A percentile compares a stretch with the other conserved stretches of the same genome.
These are phyloP conservation scores for Conomelus anceps DNA, from an alignment of 2,888 invertebrate genomes.

Conservation along the genomic window DNA sequence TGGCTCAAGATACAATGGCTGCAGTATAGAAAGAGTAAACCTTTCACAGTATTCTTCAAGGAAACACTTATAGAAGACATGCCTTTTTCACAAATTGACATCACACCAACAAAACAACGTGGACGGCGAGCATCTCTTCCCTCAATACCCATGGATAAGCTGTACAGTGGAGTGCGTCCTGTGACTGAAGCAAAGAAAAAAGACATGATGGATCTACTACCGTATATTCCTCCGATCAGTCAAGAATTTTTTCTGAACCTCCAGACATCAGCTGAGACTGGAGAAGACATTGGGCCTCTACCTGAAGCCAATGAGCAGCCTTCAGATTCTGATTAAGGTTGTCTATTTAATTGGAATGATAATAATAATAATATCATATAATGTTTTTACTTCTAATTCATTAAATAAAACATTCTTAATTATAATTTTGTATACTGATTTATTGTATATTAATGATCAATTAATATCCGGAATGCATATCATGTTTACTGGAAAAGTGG, in stretches of 20 bases:
- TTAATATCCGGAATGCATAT: neutral
- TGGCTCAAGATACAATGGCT: constrained; percentile 2
- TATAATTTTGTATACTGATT: no score
- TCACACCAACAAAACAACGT: neutral
- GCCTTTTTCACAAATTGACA: neutral
- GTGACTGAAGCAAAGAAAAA: neutral
- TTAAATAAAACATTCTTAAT: neutral
- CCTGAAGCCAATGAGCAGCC: neutral
- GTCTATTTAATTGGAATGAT: neutral
- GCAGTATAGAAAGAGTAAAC: neutral
- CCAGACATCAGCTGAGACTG: neutral
- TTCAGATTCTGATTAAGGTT: neutral
- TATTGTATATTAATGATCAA: neutral
- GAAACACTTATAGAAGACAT: neutral
- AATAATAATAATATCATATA: neutral
- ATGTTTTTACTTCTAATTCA: neutral
- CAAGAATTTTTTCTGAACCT: neutral
- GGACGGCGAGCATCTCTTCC: neutral
- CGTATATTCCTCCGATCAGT: neutral
- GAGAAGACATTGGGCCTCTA: neutral
- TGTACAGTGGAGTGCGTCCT: constrained; percentile 3
- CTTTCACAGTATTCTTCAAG: neutral
- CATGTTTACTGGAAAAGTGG: neutral
- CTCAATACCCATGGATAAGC: neutral
- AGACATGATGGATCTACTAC: neutral